These are phyloP conservation scores for Ophraella communa DNA, from an alignment of 2,888 invertebrate species.

Conservation along the genomic window DNA sequence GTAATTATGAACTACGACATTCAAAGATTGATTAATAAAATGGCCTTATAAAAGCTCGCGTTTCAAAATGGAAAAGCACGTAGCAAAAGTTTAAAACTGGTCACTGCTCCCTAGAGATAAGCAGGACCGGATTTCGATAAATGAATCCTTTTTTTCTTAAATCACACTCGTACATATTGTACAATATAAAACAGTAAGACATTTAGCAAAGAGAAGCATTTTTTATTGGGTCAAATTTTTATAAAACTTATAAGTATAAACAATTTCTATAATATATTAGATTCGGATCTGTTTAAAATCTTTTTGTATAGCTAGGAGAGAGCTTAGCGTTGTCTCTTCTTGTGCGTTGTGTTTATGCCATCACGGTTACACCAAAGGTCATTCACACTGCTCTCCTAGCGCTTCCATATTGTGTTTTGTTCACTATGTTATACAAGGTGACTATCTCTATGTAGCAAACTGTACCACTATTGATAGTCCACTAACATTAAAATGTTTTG, in stretches of 20 bases:
- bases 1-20: no score
- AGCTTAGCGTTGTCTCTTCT: conserved; percentile 23
- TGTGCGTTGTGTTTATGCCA: conserved; percentile 21
- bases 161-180: no score
- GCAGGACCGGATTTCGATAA: conserved; percentile 23
- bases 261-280: no score
- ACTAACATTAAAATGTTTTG: no score
- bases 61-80: background rate
- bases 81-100: conserved; percentile 34
- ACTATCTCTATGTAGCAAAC: no score
- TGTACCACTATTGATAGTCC: no score
- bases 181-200: no score
- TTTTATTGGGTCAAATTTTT: no score
- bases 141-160: no score
- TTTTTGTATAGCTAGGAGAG: conserved; percentile 13
- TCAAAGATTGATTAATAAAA: no score
- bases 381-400: conserved; percentile 42
- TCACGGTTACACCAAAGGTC: conserved; percentile 43
- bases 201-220: no score
- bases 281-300: background rate
- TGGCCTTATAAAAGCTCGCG: background rate
- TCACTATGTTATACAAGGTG: conserved; percentile 41
- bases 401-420: conserved; percentile 35
- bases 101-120: conserved; percentile 33
- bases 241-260: no score